Conservation (phyloP, 2,113 vertebrate species). For the Daphoenositta chrysoptera region DNA sequence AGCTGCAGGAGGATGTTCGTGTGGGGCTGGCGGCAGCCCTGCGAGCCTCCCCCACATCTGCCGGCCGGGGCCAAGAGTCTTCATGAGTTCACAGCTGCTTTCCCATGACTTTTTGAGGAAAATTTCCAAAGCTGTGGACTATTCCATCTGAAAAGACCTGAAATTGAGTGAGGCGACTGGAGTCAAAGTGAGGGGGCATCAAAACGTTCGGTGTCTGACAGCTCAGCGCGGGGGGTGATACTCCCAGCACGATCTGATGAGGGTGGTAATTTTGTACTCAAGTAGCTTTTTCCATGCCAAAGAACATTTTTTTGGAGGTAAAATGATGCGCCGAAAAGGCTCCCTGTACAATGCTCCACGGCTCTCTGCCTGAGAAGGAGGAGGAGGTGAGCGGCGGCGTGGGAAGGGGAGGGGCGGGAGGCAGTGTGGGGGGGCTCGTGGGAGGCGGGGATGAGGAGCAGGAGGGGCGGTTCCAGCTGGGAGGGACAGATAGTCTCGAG, state of each 20-base stretch:
- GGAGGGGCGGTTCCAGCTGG: accelerated
- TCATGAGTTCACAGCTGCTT: not conserved
- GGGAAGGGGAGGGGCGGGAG: not conserved
- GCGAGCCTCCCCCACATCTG: not conserved
- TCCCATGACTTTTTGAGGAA: not conserved
- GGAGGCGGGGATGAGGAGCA: not conserved
- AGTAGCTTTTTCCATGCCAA: accelerated
- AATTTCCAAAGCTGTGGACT: not conserved
- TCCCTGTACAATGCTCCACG: accelerated
- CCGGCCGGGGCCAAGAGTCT: accelerated
- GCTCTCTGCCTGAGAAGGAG: not conserved
- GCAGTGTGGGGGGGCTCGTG: accelerated
- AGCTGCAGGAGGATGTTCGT: accelerated
- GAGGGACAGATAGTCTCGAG: accelerated
- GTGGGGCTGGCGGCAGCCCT: not conserved
- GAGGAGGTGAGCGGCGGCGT: not conserved
- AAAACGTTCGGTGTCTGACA: accelerated
- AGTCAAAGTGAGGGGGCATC: not conserved
- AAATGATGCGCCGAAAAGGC: accelerated
- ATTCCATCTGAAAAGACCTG: not conserved
- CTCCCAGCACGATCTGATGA: not conserved
- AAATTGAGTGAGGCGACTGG: accelerated
- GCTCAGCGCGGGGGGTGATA: not conserved
- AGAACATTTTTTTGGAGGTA: not conserved
- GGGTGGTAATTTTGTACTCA: not conserved